These are phyloP conservation scores for Fabriciana adippe DNA, from an alignment of 2,888 invertebrate species.

Conservation along the genomic window DNA sequence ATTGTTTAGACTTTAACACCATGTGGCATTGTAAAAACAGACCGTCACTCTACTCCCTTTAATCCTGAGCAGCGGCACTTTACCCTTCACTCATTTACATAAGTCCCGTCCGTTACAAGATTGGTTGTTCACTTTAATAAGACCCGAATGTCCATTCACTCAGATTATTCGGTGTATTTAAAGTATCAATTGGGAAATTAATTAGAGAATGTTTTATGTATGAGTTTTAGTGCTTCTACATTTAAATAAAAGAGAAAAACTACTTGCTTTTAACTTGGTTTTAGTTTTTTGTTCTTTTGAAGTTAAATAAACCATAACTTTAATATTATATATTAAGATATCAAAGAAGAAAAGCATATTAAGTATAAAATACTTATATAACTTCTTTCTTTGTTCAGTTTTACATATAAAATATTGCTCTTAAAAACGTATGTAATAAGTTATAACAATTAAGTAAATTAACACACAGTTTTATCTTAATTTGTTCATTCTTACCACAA, in stretches of 20 bases:
- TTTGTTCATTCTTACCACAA: no score
- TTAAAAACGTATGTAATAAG: no score
- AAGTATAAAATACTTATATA: no score
- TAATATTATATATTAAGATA: no score
- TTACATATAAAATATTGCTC: no score
- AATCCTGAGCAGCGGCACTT: conserved; percentile 63
- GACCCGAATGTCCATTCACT: conserved; percentile 61
- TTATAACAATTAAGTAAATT: no score
- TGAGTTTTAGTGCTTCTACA: conserved; percentile 4
- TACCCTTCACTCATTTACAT: conserved; percentile 76
- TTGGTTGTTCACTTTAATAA: conserved; percentile 69
- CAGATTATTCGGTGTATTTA: conserved; percentile 57
- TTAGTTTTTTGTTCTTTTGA: no score
- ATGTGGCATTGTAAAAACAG: conserved; percentile 76
- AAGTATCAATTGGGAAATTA: conserved; percentile 36
- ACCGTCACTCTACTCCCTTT: conserved; percentile 60
- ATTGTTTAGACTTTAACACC: conserved; percentile 49
- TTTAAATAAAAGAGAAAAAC: background rate
- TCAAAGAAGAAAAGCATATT: no score
- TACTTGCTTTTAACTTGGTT: background rate
- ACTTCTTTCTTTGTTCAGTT: no score
- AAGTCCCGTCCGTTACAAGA: conserved; percentile 74
- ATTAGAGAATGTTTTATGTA: conserved; percentile 33
- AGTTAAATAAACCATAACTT: no score
- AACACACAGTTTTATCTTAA: no score